These are phyloP conservation scores for Hydra vulgaris DNA, from an alignment of 30 jellyfish, hydroid and myxozoan species.

Conservation along the genomic window DNA sequence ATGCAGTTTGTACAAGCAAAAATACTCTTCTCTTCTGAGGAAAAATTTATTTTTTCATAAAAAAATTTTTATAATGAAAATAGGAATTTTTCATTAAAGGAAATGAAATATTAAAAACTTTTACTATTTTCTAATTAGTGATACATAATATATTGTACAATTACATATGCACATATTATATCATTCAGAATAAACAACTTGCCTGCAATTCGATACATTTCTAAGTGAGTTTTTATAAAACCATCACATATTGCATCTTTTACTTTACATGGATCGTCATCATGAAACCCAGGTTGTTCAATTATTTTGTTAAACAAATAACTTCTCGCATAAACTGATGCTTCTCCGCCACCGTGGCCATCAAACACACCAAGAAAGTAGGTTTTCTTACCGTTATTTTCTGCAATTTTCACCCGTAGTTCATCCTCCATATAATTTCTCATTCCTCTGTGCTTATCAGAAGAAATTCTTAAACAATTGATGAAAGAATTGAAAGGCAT, in stretches of 20 bases:
- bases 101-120: too few species aligned
- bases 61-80: too few species aligned
- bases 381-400: conserved; percentile 15
- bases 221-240: conserved; percentile 44
- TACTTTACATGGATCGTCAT: conserved; percentile 51
- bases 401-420: conserved; percentile 25
- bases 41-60: too few species aligned
- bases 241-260: conserved; percentile 53
- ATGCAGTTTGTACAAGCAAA: too few species aligned
- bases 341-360: conserved; percentile 94
- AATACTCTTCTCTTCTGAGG: too few species aligned
- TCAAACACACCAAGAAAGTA: conserved; percentile 67
- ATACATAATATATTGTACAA: too few species aligned
- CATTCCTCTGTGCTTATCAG: conserved; percentile 38
- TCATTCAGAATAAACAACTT: conserved; percentile 1
- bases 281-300: conserved; percentile 21
- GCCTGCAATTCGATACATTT: conserved; percentile 60
- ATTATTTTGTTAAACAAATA: conserved; percentile 36
- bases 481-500: background rate
- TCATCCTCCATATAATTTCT: conserved; percentile 86
- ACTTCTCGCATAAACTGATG: conserved; percentile 51
- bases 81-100: too few species aligned
- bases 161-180: too few species aligned
- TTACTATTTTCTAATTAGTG: background rate
- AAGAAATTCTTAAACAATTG: conserved; percentile 7